Base-by-base conservation (phyloP, 2,888 invertebrate genomes). In the Dastarcus helophoroides region DNA sequence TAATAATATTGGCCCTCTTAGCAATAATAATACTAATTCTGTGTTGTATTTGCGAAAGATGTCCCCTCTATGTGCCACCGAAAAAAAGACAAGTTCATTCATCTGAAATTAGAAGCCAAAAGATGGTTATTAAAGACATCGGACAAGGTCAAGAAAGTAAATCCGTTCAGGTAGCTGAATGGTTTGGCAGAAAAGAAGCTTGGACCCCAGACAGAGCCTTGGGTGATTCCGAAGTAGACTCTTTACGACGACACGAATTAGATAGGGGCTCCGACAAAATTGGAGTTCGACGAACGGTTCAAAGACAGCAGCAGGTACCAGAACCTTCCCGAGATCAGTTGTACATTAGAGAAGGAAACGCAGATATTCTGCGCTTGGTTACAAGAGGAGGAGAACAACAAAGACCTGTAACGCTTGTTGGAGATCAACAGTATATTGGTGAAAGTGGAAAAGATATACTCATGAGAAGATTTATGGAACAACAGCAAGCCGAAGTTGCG, bases 11-110 rank as follows among this genome's bases (percentile, higher is more conserved):
- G 37, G 72, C 85, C 42, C 71, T 85, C 0, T 48, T 84, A 14
- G 72, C 79, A 7, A 68, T 83, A 40, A 60, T 83, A 34, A 68
- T 77, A 30, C 64, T 86, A 27, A 72, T 88, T 38, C 67, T 83
- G 36, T 89, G 88, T 60, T 86, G 86, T 51, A 77, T 85, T 40
- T 86, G 85, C 53, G 79, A 81, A 45, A 79, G 80, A 48, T 86
- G 86, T 51, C 85, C 85, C n/a, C 69, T 84, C 29, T 85, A 81
- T 48, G 77, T 76, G 62, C 79, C 79, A 30, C 73, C 79, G 29
- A 75, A 80, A 68, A 74, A 76, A 69, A 72, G 76, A 68, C 75
- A 75, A 69, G 71, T 75, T 65, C 74, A 73, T 67, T 73, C 76
- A 65, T 73, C 75, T 61, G 78, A 79, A 67, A n/a, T n/a, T n/a